Conservation (phyloP, 2,888 invertebrate genomes). For the Ochlodes sylvanus region DNA sequence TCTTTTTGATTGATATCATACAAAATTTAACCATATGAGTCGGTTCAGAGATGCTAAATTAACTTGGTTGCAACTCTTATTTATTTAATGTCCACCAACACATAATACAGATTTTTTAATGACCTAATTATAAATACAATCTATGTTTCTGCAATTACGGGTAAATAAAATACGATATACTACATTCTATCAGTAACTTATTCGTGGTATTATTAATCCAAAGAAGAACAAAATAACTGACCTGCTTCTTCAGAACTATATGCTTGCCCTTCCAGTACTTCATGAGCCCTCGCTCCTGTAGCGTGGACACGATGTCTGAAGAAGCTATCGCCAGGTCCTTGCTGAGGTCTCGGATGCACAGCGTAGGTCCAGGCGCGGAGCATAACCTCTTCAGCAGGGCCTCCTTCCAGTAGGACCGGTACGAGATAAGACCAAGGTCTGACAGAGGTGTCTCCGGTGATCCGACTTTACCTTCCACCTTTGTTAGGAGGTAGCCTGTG, state of each 20-base stretch:
- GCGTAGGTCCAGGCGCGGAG: constrained; percentile 93
- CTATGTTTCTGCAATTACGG: too few relatives aligned
- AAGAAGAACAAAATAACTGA: constrained; percentile 66
- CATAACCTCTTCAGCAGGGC: constrained; percentile 96
- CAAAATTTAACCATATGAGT: too few relatives aligned
- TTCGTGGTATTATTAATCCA: too few relatives aligned
- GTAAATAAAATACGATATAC: too few relatives aligned
- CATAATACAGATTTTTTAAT: too few relatives aligned
- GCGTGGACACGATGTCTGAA: constrained; percentile 98
- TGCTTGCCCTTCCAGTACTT: constrained; percentile 99
- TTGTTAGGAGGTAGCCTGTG: constrained; percentile 97
- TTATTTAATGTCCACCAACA: too few relatives aligned
- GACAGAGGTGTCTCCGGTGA: constrained; percentile 99
- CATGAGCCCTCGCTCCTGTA: constrained; percentile 98
- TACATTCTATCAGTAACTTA: too few relatives aligned
- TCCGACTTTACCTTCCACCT: constrained; percentile 98
- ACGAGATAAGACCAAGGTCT: constrained; percentile 98
- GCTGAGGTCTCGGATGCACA: constrained; percentile 94
- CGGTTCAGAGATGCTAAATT: too few relatives aligned
- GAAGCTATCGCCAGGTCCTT: constrained; percentile 98
- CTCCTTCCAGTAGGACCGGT: constrained; percentile 99
- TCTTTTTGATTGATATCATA: too few relatives aligned
- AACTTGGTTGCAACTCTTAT: too few relatives aligned
- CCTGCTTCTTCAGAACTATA: constrained; percentile 97
- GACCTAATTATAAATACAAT: too few relatives aligned